Conservation (phyloP, 1,140 invertebrate genomes). For the Leptinotarsa defecta region DNA sequence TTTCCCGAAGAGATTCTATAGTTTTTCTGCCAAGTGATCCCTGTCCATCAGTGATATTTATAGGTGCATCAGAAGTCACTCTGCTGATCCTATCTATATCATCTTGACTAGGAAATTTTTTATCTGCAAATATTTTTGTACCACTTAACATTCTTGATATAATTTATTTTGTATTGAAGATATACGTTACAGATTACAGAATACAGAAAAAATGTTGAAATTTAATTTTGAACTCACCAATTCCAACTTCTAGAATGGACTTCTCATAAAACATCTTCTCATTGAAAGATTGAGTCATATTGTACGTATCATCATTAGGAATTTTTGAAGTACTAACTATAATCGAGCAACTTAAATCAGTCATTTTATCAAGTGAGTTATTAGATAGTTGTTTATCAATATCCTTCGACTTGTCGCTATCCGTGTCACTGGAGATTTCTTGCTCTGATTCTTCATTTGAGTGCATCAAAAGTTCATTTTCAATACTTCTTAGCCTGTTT, state of each 20-base stretch:
- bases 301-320: conserved; percentile 42
- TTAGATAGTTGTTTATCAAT: conserved; percentile 38
- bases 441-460: conserved; percentile 52
- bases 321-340: conserved; percentile 47
- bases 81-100: conserved; percentile 86
- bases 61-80: conserved; percentile 79
- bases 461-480: conserved; percentile 44
- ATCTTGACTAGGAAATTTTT: conserved; percentile 70
- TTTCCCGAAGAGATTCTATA: conserved; percentile 86
- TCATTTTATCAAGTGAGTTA: conserved; percentile 35
- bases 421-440: conserved; percentile 52
- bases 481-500: conserved; percentile 45
- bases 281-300: conserved; percentile 55
- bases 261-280: conserved; percentile 54
- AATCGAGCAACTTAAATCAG: conserved; percentile 51
- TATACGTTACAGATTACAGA: too few species aligned
- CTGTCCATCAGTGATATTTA: conserved; percentile 55
- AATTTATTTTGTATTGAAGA: too few species aligned
- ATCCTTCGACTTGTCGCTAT: conserved; percentile 51
- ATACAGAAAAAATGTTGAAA: neutral
- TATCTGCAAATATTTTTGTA: conserved; percentile 32
- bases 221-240: conserved; percentile 34
- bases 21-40: conserved; percentile 77
- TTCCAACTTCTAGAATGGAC: conserved; percentile 50
- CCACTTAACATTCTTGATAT: too few species aligned